Evolutionary conservation across 2,888 invertebrate genomes (phyloP).

Genomic region (Oxystoma pomonae): DNA sequence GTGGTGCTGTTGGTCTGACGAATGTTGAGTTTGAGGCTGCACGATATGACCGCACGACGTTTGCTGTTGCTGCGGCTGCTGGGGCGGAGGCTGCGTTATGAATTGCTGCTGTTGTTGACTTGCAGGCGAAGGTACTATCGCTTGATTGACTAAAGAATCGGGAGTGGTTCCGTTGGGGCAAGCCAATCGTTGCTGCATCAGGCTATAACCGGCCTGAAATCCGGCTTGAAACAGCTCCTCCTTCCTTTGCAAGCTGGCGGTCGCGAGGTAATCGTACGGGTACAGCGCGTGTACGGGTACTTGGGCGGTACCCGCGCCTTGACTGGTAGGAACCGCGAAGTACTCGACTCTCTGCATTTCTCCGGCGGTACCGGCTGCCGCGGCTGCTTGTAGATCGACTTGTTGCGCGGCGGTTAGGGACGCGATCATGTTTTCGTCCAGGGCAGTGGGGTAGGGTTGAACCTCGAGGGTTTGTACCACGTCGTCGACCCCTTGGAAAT

Average conservation of each 20-base stretch:
- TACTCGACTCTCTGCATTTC: conserved; percentile 49
- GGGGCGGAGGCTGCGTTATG: conserved; percentile 46
- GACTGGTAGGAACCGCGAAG: conserved; percentile 45
- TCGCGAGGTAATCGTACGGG: conserved; percentile 48
- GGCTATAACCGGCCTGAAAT: conserved; percentile 46
- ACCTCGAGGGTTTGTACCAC: conserved; percentile 48
- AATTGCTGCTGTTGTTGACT: conserved; percentile 39
- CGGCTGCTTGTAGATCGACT: conserved; percentile 11
- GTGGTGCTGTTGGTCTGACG: conserved; percentile 14
- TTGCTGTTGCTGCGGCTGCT: conserved; percentile 24
- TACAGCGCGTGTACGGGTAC: conserved; percentile 44
- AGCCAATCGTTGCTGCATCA: conserved; percentile 45
- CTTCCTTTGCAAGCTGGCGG: conserved; percentile 35
- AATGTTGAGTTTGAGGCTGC: conserved; percentile 21
- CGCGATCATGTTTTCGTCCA: conserved; percentile 47
- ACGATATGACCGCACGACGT: conserved; percentile 25
- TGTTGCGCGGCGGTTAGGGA: conserved; percentile 44
- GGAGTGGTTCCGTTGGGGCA: conserved; percentile 5
- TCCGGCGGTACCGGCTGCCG: conserved; percentile 18
- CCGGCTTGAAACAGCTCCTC: conserved; percentile 43
- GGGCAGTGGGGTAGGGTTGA: conserved; percentile 41
- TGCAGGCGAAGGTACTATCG: conserved; percentile 33
- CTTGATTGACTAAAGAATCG: neutral
- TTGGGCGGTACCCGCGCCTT: conserved; percentile 33
- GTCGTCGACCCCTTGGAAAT: conserved; percentile 44